Base-by-base conservation (phyloP, 2,888 invertebrate species). In the Sminthurides aquaticus region DNA sequence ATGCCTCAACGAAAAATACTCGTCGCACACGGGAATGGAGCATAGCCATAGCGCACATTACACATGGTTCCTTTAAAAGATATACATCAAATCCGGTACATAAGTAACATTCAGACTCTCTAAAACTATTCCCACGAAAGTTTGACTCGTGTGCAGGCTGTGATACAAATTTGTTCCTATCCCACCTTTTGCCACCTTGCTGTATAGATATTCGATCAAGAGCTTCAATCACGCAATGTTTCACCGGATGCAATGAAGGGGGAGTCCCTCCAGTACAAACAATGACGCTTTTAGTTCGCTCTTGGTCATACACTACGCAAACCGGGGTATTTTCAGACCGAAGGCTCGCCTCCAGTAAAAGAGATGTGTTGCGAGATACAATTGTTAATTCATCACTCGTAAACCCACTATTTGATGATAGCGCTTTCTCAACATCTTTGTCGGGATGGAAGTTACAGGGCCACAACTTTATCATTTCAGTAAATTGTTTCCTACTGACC, bases 31-130 rank as follows among this genome's bases (percentile, higher is more conserved):
- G 82, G n/a, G 93, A 91, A 78, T 98, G 97, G 0, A 95, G 83
- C 62, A 98, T 80, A 0, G 90, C 96, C 97, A 98, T 98, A 0
- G 92, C 83, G 80, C 98, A 98, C 88, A 97, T 91, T 0, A 90
- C 77, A 79, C 98, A 98, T 0, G 97, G 96, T 78, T 98, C 97
- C 67, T 83, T 83, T 0, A 88, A 84, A 52, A 90, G 78, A 77
- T 91, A 96, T 1, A 90, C 79, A 80, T 91, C 87, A 78, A 90
- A 93, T 1, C 90, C 90, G 0, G 96, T 93, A 79, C 92, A 92
- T 57, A 93, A 79, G 78, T 93, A 93, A 0, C 73, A 71, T 5
- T 56, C 61, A 11, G 69, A 52, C 59, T 67, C 71, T 24, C 63
- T 55, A 15, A 60, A 52, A 22, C 56, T 59, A 25, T 28, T 56